phyloP scores from a whole-genome alignment of 2,797 vertebrate species.

The Mormyrops attenuatus region DNA sequence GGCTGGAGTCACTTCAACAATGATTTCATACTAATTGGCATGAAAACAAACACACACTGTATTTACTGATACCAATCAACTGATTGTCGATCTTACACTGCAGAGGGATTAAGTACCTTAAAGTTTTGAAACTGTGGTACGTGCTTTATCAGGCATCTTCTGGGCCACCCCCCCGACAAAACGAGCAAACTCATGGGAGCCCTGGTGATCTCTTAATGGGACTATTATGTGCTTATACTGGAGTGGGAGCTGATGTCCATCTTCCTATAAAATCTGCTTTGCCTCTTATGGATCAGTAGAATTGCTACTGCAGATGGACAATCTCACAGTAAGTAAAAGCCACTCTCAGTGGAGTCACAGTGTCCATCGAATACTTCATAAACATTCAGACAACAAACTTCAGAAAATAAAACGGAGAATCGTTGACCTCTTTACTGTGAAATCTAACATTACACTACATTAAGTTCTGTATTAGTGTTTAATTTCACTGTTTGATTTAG shows the following conservation, averaged over 20 bases:
- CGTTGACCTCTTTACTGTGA: neutral
- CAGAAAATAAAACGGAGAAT: neutral
- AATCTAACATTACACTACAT: neutral
- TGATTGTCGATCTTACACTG: slow-evolving; percentile 54
- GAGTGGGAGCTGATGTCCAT: neutral
- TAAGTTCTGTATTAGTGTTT: neutral
- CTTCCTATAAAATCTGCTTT: neutral
- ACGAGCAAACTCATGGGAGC: slow-evolving; percentile 1
- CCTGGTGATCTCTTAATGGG: neutral
- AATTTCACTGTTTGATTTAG: neutral
- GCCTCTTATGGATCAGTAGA: neutral
- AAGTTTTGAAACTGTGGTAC: slow-evolving; percentile 52
- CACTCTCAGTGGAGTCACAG: neutral
- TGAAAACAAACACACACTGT: slow-evolving; percentile 48
- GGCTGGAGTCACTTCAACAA: slow-evolving; percentile 40
- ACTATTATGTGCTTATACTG: neutral
- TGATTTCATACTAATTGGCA: slow-evolving; percentile 56
- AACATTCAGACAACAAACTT: neutral
- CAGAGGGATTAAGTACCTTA: slow-evolving; percentile 48
- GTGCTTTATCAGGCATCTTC: slow-evolving; percentile 58
- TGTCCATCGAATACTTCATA: neutral
- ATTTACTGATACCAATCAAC: slow-evolving; percentile 45
- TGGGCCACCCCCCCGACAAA: slow-evolving; percentile 37
- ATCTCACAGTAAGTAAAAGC: neutral
- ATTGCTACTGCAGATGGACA: neutral